These are phyloP conservation scores for Agapornis roseicollis DNA, from an alignment of 2,113 vertebrate species.

Conservation along the genomic window DNA sequence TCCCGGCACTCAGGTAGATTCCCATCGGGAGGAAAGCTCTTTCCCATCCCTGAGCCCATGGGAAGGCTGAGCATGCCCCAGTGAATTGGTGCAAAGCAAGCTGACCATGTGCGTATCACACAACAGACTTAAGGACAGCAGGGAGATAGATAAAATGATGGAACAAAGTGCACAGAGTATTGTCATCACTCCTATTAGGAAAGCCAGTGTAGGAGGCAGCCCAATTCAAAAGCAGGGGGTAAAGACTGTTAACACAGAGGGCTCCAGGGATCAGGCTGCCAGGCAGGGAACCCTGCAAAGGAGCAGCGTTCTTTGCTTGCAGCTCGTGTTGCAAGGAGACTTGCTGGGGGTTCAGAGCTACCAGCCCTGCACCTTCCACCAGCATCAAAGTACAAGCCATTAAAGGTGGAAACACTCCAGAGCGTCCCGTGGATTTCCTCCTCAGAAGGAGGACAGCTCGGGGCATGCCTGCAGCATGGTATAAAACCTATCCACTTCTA, in stretches of 20 bases:
- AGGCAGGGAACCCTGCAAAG: background rate
- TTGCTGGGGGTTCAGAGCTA: background rate
- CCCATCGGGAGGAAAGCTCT: background rate
- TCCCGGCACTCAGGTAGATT: background rate
- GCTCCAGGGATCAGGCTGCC: background rate
- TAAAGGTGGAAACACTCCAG: background rate
- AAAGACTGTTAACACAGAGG: fast-evolving
- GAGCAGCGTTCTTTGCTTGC: background rate
- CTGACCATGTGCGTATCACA: background rate
- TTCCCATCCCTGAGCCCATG: background rate
- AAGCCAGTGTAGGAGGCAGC: background rate
- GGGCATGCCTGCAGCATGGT: background rate
- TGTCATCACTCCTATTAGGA: fast-evolving
- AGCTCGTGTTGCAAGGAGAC: background rate
- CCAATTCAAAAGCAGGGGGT: background rate
- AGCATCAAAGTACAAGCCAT: background rate
- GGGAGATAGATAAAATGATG: background rate
- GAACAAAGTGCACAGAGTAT: background rate
- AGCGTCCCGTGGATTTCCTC: background rate
- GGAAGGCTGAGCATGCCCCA: background rate
- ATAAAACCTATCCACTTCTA: background rate
- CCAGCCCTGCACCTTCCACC: background rate
- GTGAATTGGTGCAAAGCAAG: fast-evolving
- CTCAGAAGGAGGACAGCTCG: background rate
- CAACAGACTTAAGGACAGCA: background rate